These are phyloP conservation scores for Luperina nickerlii DNA, from an alignment of 2,888 invertebrate genomes.

Conservation along the genomic window DNA sequence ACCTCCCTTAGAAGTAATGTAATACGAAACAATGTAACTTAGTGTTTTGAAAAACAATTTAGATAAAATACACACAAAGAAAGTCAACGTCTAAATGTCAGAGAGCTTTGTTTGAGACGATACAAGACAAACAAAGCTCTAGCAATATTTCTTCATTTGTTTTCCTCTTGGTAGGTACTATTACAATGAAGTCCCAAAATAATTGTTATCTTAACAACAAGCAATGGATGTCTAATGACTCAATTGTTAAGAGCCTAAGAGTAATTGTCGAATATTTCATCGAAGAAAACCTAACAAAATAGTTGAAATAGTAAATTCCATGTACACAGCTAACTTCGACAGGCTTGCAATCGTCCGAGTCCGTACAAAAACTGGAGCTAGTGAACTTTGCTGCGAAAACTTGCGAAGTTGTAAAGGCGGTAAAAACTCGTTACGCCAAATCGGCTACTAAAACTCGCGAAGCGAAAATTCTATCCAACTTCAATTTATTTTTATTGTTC, in stretches of 20 bases:
- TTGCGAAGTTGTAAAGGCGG: constrained; percentile 87
- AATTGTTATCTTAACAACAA: constrained; percentile 49
- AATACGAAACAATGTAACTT: constrained; percentile 15
- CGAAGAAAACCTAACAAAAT: constrained; percentile 31
- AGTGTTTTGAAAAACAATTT: constrained; percentile 52
- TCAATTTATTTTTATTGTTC: constrained; percentile 90
- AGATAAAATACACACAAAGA: constrained; percentile 50
- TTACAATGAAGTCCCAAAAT: constrained; percentile 38
- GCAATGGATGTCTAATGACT: constrained; percentile 45
- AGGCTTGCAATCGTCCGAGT: constrained; percentile 72
- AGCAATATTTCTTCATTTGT: constrained; percentile 54
- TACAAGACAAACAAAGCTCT: constrained; percentile 41
- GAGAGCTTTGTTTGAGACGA: constrained; percentile 32
- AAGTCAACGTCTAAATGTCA: constrained; percentile 42
- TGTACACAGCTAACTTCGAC: constrained; percentile 63
- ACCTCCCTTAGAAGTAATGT: background rate
- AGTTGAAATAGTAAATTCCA: constrained; percentile 44
- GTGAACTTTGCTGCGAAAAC: constrained; percentile 80
- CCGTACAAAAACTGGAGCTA: constrained; percentile 74
- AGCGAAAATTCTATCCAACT: constrained; percentile 90
- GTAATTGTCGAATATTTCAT: constrained; percentile 25
- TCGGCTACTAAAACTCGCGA: constrained; percentile 89
- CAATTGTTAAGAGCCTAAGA: constrained; percentile 16
- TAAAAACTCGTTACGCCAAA: constrained; percentile 90
- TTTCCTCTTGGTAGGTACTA: constrained; percentile 9